Conservation (phyloP, 2,888 invertebrate genomes). For the Coelinius sp. region DNA sequence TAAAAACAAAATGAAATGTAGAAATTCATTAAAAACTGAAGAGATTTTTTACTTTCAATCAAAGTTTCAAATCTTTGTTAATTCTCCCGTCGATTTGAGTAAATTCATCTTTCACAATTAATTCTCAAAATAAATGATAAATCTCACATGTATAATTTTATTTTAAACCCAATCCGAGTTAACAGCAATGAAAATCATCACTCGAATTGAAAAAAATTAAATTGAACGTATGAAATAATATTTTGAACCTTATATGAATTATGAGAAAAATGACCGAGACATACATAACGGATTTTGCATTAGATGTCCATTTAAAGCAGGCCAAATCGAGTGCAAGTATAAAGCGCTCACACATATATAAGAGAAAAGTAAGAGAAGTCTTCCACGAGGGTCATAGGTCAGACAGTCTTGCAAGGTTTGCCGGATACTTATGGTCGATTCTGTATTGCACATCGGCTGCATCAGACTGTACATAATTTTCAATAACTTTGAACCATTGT, state of each 20-base stretch:
- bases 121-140: no score
- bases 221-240: not conserved
- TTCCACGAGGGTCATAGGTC: conserved; percentile 62
- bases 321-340: conserved; percentile 60
- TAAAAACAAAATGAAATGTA: no score
- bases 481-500: conserved; percentile 16
- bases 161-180: no score
- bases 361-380: conserved; percentile 59
- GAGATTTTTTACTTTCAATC: no score
- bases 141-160: no score
- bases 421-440: conserved; percentile 60
- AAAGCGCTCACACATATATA: conserved; percentile 47
- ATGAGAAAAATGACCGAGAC: conserved; percentile 31
- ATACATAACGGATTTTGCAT: conserved; percentile 12
- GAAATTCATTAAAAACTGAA: no score
- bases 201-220: not conserved
- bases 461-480: conserved; percentile 24
- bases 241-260: not conserved
- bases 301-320: conserved; percentile 58
- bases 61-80: no score
- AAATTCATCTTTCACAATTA: no score
- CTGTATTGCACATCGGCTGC: conserved; percentile 41
- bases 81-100: no score
- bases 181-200: no score
- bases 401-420: conserved; percentile 64